Percentiles rank a stretch among this genome's conserved stretches.
These are phyloP conservation scores for Ceratotherium simum DNA, from an alignment of 2,113 vertebrate genomes.

Conservation along the genomic window DNA sequence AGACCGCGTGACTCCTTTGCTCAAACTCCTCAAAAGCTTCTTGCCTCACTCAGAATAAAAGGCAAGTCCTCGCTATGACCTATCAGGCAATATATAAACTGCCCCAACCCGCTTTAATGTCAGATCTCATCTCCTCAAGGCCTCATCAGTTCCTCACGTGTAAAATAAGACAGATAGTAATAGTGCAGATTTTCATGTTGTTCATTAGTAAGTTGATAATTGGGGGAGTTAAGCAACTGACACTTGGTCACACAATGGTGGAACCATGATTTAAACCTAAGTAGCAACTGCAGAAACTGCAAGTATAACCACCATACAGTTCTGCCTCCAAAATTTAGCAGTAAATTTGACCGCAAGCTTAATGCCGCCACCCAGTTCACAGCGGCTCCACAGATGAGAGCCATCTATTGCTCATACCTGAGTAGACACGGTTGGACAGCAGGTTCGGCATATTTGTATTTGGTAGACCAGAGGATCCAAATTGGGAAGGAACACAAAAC, in stretches of 20 bases:
- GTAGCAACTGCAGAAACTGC: neutral
- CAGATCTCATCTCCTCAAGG: neutral
- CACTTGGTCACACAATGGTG: neutral
- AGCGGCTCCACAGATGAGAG: neutral
- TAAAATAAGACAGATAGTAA: neutral
- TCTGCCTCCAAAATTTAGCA: neutral
- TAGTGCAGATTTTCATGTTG: neutral
- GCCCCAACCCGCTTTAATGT: neutral
- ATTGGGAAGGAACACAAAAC: conserved; percentile 91
- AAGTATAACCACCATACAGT: neutral
- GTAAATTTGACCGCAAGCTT: neutral
- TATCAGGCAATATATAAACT: neutral
- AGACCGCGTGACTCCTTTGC: neutral
- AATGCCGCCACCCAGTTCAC: neutral
- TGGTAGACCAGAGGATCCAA: conserved; percentile 88
- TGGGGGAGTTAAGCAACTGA: neutral
- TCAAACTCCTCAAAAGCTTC: neutral
- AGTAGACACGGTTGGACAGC: conserved; percentile 88
- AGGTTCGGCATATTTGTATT: conserved; percentile 89
- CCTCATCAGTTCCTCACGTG: neutral
- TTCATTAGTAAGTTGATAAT: neutral
- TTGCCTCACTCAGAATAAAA: neutral
- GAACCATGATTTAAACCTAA: neutral
- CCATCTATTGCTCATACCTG: conserved; percentile 87
- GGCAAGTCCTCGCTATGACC: neutral